phyloP scores from a whole-genome alignment of 2,888 invertebrate species.

The Mimas tiliae region DNA sequence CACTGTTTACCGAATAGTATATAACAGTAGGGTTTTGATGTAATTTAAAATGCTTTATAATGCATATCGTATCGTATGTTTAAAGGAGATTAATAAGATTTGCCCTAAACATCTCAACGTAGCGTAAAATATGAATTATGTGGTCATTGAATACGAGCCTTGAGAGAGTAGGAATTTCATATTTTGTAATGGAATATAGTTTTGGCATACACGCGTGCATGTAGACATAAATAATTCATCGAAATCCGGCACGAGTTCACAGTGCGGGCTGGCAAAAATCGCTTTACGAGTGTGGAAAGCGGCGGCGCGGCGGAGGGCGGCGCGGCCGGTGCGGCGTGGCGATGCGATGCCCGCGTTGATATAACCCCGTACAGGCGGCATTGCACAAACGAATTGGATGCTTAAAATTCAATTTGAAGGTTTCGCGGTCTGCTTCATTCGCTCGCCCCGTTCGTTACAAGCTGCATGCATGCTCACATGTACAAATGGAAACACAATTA shows the following conservation, averaged over 20 bases:
- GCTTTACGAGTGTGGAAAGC: slow-evolving; percentile 72
- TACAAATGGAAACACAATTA: slow-evolving; percentile 75
- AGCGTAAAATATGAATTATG: background rate
- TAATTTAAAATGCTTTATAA: too few species aligned
- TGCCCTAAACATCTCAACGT: background rate
- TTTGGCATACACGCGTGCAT: slow-evolving; percentile 38
- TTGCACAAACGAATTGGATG: slow-evolving; percentile 82
- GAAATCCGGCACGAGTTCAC: slow-evolving; percentile 60
- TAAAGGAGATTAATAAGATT: background rate
- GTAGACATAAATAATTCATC: slow-evolving; percentile 67
- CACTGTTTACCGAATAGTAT: too few species aligned
- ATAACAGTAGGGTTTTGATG: too few species aligned
- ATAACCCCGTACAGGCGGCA: slow-evolving; percentile 59
- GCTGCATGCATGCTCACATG: slow-evolving; percentile 71
- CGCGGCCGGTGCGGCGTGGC: slow-evolving; percentile 35
- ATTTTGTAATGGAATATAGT: slow-evolving; percentile 35
- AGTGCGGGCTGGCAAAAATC: slow-evolving; percentile 68
- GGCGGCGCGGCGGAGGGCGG: slow-evolving; percentile 41
- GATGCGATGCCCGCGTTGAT: slow-evolving; percentile 52
- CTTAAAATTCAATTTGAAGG: slow-evolving; percentile 85
- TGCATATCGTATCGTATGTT: too few species aligned
- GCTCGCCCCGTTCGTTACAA: slow-evolving; percentile 75
- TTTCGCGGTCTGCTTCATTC: slow-evolving; percentile 83
- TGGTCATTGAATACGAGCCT: background rate
- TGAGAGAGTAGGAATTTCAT: slow-evolving; percentile 5